These are phyloP conservation scores for Chlorospingus flavigularis DNA, from an alignment of 2,797 vertebrate genomes.

Conservation along the genomic window DNA sequence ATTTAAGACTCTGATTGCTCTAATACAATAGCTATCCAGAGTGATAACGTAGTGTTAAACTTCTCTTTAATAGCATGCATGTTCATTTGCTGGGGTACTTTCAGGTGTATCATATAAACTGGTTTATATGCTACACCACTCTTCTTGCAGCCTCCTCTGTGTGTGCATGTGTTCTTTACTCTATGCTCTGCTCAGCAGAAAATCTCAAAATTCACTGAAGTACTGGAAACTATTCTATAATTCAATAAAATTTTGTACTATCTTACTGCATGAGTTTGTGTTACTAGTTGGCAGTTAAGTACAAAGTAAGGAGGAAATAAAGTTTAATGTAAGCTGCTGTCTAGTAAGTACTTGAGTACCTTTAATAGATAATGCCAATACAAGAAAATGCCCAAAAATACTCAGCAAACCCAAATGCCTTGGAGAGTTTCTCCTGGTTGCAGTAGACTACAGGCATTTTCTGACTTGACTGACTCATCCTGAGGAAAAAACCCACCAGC, in stretches of 20 bases:
- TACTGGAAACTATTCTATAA: background rate
- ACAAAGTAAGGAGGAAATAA: background rate
- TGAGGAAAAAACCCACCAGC: background rate
- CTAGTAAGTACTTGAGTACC: background rate
- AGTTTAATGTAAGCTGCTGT: background rate
- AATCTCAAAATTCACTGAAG: background rate
- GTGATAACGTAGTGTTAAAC: background rate
- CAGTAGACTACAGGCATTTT: background rate
- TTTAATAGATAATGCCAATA: background rate
- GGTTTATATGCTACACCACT: background rate
- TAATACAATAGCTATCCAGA: background rate
- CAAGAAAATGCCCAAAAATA: background rate
- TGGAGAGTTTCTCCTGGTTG: background rate
- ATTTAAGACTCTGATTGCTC: background rate
- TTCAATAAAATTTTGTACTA: background rate
- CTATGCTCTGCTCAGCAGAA: background rate
- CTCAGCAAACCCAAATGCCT: background rate
- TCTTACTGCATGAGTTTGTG: background rate
- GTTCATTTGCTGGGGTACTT: background rate
- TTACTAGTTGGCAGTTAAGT: background rate
- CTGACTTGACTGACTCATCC: background rate
- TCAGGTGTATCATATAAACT: background rate
- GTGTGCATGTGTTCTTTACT: background rate
- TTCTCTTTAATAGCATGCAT: fast-evolving
- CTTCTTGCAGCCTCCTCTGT: background rate